Evolutionary conservation across 2,113 vertebrate species (phyloP), one percentile per base, ranked within the genome.

Genomic region (Neogale vison): DNA sequence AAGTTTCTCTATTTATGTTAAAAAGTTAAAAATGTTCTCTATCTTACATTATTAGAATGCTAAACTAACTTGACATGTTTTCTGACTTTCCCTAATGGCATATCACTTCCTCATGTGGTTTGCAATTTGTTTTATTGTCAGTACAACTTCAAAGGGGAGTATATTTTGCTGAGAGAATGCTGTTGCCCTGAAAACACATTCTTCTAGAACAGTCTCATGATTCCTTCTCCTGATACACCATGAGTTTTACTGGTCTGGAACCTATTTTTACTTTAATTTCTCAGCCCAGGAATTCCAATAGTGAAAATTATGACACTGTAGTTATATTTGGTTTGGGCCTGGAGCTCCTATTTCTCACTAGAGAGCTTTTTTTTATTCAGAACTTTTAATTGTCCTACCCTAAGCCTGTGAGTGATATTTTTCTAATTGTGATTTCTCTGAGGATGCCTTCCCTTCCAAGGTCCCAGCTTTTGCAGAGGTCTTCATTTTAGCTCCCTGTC

Each of bases 201-300:
- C 93, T 42, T 97, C 52, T 23, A 21, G 12, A 72, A 79, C 26
- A 47, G 69, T 18, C 82, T 95, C 50, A 36, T 15, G 76, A 69
- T 94, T 88, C 47, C 88, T 94, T 90, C 81, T 93, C 71, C 88
- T 82, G 36, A 96, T 91, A 61, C 39, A 34, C 63, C 52, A 69
- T 65, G 80, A 71, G 74, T 88, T 95, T 92, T 76, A 52, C 50
- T 97, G 71, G 57, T 88, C 95, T 88, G 79, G 83, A 92, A 82
- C 55, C 82, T 86, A 88, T 96, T 96, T 96, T 96, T 96, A 96
- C 85, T 91, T 90, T 84, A 55, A 95, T 90, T 95, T 97, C 90
- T 95, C 87, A 90, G 90, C 72, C 77, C 47, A 31, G 39, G 29
- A 79, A 94, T 93, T 82, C 88, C 61, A 88, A 47, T 23, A 36